A percentile compares a stretch with the other conserved stretches of the same genome.
Conservation (phyloP, 37 sponge, comb jelly and placozoan species). For the Hexactinellida sp. region DNA sequence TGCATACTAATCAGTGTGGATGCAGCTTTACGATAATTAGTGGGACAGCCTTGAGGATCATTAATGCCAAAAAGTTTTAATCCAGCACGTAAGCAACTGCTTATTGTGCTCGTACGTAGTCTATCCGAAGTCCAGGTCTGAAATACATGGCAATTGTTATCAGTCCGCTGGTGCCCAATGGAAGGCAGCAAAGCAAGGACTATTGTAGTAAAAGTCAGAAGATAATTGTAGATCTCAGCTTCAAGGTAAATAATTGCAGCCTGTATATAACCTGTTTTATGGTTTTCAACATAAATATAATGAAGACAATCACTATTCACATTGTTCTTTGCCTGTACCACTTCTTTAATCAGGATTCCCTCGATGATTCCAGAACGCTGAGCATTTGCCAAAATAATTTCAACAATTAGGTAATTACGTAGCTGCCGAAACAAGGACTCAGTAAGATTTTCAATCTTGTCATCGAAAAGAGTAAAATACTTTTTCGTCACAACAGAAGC, state of each 20-base stretch:
- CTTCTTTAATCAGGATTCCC: background rate
- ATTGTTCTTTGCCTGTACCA: background rate
- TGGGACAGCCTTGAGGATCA: conserved; percentile 6
- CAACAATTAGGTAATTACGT: background rate
- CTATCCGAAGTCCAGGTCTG: background rate
- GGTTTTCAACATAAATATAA: background rate
- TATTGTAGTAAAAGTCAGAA: background rate
- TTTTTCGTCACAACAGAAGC: background rate
- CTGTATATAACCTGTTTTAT: background rate
- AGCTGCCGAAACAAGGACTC: background rate
- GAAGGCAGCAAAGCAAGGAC: background rate
- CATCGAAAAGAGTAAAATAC: background rate
- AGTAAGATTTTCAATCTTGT: background rate
- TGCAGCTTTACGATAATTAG: background rate
- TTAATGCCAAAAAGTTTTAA: background rate
- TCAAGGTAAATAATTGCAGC: background rate
- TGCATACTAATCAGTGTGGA: background rate
- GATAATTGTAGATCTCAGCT: background rate
- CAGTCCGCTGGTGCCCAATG: background rate
- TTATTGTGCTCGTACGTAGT: background rate
- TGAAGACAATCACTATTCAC: background rate
- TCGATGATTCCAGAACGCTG: background rate
- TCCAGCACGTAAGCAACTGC: background rate
- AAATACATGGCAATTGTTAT: background rate
- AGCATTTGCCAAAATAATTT: background rate